Conservation (phyloP, 2,888 invertebrate species). For the Dione vanillae region DNA sequence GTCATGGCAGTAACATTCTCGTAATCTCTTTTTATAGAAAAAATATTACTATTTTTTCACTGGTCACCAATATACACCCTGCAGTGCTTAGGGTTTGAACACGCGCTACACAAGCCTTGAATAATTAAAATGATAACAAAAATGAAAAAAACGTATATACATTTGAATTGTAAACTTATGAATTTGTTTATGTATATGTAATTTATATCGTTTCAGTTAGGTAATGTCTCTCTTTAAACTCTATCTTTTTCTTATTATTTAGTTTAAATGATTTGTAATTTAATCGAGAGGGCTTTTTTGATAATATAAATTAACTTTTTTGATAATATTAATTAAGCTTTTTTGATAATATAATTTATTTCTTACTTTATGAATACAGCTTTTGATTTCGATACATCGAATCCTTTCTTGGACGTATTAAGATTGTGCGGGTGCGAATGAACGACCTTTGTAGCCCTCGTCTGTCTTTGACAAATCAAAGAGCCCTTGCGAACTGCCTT, state of each 20-base stretch:
- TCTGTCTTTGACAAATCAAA: conserved; percentile 75
- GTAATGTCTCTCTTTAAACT: too few species aligned
- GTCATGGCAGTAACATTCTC: neutral
- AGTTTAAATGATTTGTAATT: too few species aligned
- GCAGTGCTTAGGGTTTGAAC: conserved; percentile 62
- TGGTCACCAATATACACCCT: conserved; percentile 68
- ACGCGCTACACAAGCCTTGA: conserved; percentile 45
- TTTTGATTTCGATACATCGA: conserved; percentile 61
- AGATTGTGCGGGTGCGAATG: conserved; percentile 56
- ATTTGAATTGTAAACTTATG: neutral
- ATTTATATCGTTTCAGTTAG: neutral
- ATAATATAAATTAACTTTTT: neutral
- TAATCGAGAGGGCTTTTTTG: neutral
- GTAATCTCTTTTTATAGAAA: conserved; percentile 25
- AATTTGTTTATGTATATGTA: neutral
- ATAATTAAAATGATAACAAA: neutral
- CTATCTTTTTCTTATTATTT: too few species aligned
- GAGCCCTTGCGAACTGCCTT: conserved; percentile 69
- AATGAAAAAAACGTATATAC: neutral
- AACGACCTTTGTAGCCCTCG: conserved; percentile 67
- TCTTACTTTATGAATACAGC: conserved; percentile 48
- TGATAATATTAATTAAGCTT: too few species aligned
- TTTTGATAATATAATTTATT: too few species aligned
- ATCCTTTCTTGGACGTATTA: conserved; percentile 67
- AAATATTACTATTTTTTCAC: conserved; percentile 29